phyloP scores from a whole-genome alignment of 2,797 vertebrate genomes.

The Labroides dimidiatus region DNA sequence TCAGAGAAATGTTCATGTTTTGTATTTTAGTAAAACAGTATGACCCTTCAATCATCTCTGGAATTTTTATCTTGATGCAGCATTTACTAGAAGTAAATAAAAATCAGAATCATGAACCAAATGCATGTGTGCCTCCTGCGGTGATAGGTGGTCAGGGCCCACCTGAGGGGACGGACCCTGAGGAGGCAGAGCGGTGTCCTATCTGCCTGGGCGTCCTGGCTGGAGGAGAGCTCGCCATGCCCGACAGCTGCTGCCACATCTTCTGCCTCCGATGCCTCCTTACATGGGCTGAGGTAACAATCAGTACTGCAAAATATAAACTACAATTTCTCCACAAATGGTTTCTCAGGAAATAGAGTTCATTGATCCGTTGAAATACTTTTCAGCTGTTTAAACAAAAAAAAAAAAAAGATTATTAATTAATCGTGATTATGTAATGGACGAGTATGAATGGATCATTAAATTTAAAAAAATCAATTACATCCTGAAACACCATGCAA shows the following conservation, averaged over 20 bases:
- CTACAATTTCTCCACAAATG: neutral
- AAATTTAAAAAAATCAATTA: no score
- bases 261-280: slow-evolving; percentile 96
- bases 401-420: no score
- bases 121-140: neutral
- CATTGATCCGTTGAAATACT: neutral
- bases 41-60: no score
- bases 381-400: no score
- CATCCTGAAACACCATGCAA: no score
- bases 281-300: slow-evolving; percentile 95
- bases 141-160: slow-evolving; percentile 71
- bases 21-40: no score
- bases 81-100: no score
- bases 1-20: neutral
- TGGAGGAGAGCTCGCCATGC: slow-evolving; percentile 89
- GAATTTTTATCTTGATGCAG: no score
- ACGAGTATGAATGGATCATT: no score
- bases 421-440: no score
- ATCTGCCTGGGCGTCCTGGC: slow-evolving; percentile 92
- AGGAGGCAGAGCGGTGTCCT: slow-evolving; percentile 89
- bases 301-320: neutral
- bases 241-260: slow-evolving; percentile 92
- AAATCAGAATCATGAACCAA: no score
- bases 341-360: no score
- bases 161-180: slow-evolving; percentile 73